Percentiles rank a stretch among this genome's conserved stretches.
phyloP scores from a whole-genome alignment of 2,888 invertebrate species.

The Sphecodes monilicornis region DNA sequence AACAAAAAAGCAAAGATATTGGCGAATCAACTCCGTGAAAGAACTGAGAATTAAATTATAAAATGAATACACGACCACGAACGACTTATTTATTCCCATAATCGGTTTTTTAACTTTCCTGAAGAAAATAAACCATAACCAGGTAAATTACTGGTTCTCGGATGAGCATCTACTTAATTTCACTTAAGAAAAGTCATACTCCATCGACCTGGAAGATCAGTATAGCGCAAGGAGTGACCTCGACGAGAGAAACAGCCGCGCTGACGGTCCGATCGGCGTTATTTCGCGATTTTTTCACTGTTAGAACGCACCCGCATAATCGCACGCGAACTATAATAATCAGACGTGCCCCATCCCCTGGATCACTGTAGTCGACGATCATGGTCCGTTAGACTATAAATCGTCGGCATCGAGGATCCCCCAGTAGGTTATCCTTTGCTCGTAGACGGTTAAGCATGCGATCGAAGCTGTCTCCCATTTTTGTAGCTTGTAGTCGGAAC shows the following conservation, averaged over 20 bases:
- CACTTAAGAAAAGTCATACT: not conserved
- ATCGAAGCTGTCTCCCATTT: constrained; percentile 62
- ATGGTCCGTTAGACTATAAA: not conserved
- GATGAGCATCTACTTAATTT: not conserved
- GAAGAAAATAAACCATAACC: not conserved
- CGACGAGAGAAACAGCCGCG: constrained; percentile 42
- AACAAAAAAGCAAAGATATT: not conserved
- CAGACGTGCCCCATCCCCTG: constrained; percentile 7
- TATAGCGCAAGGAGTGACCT: constrained; percentile 53
- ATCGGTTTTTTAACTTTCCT: not conserved
- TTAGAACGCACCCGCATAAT: constrained; percentile 35
- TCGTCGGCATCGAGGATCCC: constrained; percentile 36
- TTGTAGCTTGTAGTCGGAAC: constrained; percentile 64
- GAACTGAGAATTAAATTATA: not conserved
- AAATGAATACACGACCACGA: not conserved
- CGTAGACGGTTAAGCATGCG: constrained; percentile 45
- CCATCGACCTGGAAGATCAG: not conserved
- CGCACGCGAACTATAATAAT: constrained; percentile 32
- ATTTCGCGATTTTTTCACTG: constrained; percentile 11
- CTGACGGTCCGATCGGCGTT: constrained; percentile 53
- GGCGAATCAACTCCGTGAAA: not conserved
- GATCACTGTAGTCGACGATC: not conserved
- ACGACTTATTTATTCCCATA: not conserved
- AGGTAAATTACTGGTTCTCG: not conserved
- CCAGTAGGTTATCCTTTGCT: constrained; percentile 48